Evolutionary conservation across 2,888 invertebrate genomes (phyloP).

Genomic region (Electrophaes corylata): DNA sequence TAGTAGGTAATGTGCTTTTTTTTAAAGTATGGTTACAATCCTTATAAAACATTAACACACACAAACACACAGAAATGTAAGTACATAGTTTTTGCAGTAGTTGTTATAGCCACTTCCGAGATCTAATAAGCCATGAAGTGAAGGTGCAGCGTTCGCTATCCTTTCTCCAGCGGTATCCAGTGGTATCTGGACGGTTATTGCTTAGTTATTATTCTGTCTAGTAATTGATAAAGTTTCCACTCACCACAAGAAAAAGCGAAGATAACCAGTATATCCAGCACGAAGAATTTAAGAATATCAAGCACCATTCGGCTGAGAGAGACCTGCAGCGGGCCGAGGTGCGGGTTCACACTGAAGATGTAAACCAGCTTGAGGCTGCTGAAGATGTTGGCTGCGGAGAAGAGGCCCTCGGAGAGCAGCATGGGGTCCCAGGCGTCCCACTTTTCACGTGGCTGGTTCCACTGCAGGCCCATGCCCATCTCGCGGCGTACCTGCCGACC

Average conservation of each 20-base stretch:
- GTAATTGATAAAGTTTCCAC: conserved; percentile 40
- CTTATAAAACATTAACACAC: no score
- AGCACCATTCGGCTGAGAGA: conserved; percentile 97
- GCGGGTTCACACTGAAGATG: conserved; percentile 98
- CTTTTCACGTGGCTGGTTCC: conserved; percentile 91
- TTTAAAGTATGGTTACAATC: no score
- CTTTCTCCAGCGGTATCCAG: no score
- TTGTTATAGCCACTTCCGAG: no score
- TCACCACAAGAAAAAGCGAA: conserved; percentile 98
- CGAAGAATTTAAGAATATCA: conserved; percentile 98
- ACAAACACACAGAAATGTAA: no score
- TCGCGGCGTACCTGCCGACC: conserved; percentile 89
- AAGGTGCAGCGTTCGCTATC: no score
- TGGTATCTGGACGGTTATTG: no score
- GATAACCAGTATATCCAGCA: conserved; percentile 94
- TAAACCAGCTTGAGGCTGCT: conserved; percentile 98
- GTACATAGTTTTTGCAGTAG: no score
- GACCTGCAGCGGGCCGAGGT: conserved; percentile 97
- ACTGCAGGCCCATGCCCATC: conserved; percentile 83
- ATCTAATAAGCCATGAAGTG: no score
- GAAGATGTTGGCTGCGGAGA: conserved; percentile 98
- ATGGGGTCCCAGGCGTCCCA: conserved; percentile 99
- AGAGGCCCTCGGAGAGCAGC: conserved; percentile 96
- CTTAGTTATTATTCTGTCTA: no score
- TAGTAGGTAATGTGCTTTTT: no score